phyloP scores from a whole-genome alignment of 2,888 invertebrate species.

The Holacanthella duospinosa region DNA sequence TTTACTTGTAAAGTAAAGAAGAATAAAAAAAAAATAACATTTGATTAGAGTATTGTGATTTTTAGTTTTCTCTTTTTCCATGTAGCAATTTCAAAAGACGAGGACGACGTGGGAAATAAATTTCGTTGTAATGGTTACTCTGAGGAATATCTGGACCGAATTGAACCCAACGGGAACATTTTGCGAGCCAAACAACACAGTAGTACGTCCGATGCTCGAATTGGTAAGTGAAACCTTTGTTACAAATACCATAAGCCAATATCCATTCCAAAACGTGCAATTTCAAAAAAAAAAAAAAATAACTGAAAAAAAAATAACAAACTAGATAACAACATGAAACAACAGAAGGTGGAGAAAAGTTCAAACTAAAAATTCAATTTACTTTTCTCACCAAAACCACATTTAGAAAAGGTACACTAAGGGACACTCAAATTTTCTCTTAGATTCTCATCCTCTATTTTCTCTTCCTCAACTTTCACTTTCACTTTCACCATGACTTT shows the following conservation, averaged over 20 bases:
- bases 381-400: constrained; percentile 15
- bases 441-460: no score
- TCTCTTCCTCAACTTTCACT: no score
- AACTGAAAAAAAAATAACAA: no score
- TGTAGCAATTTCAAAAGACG: constrained; percentile 86
- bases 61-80: constrained; percentile 39
- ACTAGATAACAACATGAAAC: no score
- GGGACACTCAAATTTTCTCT: constrained; percentile 23
- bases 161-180: constrained; percentile 88
- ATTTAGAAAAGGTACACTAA: constrained; percentile 11
- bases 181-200: constrained; percentile 64
- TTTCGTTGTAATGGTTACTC: constrained; percentile 87
- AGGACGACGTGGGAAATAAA: constrained; percentile 69
- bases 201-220: constrained; percentile 34
- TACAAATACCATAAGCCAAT: not conserved
- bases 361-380: constrained; percentile 32
- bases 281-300: constrained; percentile 2
- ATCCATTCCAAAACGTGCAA: no score
- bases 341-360: no score
- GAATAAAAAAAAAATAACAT: no score
- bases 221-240: constrained; percentile 26
- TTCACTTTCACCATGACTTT: no score
- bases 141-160: constrained; percentile 82
- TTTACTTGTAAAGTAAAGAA: not conserved
- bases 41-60: constrained; percentile 10